Evolutionary conservation across 2,797 vertebrate species (phyloP), one percentile per base, ranked within the genome.

Genomic region (Carapus acus): DNA sequence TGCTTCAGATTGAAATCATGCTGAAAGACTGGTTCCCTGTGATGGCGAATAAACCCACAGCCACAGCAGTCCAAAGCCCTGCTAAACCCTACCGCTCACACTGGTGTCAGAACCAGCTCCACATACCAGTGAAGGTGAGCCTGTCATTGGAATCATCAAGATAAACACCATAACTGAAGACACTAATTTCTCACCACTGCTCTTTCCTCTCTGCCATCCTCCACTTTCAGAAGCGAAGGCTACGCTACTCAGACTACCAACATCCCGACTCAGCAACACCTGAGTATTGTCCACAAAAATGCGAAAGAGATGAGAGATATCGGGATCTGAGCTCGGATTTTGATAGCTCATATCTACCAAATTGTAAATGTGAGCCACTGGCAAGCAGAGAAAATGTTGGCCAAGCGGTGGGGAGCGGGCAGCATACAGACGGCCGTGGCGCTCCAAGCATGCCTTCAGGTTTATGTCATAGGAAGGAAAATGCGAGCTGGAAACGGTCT

Each of bases 1-100:
- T 96, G 54, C 78, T 92, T 23, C 91, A 94, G 80, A 90, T 96
- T 1, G 93, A 96, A 74, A 83, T 87, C 52, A 92, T 96, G 91
- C 79, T 94, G n/a, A 92, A 90, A 71, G 62, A 82, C 6, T 96
- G 93, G 93, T 93, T 94, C 62, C 93, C 93, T 49, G 86, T 69
- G 12, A 69, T 91, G 47, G 54, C 73, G 1, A 65, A 65, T 3
- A 53, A 65, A 34, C 15, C 15, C 13, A 16, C 22, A 21, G 39
- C 41, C 20, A 15, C 34, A 17, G 33, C 52, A 38, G 69, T 57
- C 20, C 58, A 62, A 21, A 71, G 43, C 34, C 44, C 44, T 19
- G 22, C 63, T 21, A 61, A 71, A 6, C 78, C 76, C 38, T 21
- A 52, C 11, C 31, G 23, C 27, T 42, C 62, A 31, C 81, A 70